Base-by-base conservation (phyloP, 2,113 vertebrate genomes). In the Anolis sagrei region DNA sequence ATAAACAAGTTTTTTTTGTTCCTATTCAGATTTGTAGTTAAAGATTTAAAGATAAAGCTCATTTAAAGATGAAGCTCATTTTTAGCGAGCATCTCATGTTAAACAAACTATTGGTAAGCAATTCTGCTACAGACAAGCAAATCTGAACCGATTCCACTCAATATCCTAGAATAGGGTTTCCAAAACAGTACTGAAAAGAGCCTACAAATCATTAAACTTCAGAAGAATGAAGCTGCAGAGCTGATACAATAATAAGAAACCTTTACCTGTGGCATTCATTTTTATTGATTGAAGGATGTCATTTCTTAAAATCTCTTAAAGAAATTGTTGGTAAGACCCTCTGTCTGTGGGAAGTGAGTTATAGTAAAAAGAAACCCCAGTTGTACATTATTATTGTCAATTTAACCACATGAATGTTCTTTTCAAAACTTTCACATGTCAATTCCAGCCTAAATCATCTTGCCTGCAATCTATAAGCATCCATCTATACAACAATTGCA, bases 191-290 rank as follows among this genome's bases (percentile, higher is more conserved):
- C 16, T 87, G 68, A 82, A 70, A 76, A 84, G 82, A 93, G 82
- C 82, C 80, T 44, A 80, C 25, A 7, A 66, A 69, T 5, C 1
- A 27, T 34, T 1, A 0, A 74, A 68, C 8, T 7, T 36, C 23
- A 49, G n/a, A 73, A 23, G 80, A 39, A 14, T 48, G 3, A n/a
- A 36, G 1, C 11, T 27, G 51, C 25, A 58, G 32, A 34, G 4
- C 21, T 14, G n/a, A 82, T 66, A 48, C 1, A 29, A 48, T 25
- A 1, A 0, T 0, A 81, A 61, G 64, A 85, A 90, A 64, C 34
- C 58, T 44, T 34, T 18, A 58, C 0, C 0, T 36, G 11, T 23
- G 14, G 32, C 1, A 49, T 0, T 48, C 62, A 86, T 83, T 84
- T 6, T 68, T 68, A 25, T 36, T 44, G 18, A 5, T 36, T 62